Conservation (phyloP, 35 echinoderm and acorn worm genomes). For the Ophioderma brevispina region DNA sequence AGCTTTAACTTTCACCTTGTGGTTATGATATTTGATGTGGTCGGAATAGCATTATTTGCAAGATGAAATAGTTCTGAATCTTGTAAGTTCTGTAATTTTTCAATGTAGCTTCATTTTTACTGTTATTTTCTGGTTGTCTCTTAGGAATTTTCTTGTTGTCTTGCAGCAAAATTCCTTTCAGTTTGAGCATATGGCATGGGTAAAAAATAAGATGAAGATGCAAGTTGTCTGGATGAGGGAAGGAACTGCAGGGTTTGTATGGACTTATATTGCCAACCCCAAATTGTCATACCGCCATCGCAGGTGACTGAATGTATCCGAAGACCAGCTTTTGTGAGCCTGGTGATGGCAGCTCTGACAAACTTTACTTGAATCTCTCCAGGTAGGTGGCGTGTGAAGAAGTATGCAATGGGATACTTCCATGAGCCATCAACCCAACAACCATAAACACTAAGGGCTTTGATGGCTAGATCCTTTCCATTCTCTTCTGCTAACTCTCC, state of each 20-base stretch:
- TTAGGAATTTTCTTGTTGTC: background rate
- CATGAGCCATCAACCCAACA: too few species aligned
- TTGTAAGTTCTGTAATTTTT: background rate
- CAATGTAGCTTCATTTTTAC: background rate
- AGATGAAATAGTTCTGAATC: conserved; percentile 53
- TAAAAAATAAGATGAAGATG: conserved; percentile 6
- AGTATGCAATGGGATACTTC: too few species aligned
- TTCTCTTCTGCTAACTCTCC: too few species aligned
- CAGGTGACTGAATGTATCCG: background rate
- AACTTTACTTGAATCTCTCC: too few species aligned
- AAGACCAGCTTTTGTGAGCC: too few species aligned
- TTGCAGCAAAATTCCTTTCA: conserved; percentile 4
- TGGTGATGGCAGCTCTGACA: too few species aligned
- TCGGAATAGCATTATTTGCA: conserved; percentile 66
- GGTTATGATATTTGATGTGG: conserved; percentile 45
- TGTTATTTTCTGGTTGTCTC: background rate
- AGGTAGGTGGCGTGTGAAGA: too few species aligned
- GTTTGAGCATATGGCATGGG: conserved; percentile 38
- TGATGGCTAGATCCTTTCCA: too few species aligned
- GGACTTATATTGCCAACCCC: background rate
- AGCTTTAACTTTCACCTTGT: conserved; percentile 84
- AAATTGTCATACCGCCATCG: background rate
- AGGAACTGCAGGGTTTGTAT: background rate
- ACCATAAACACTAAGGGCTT: too few species aligned
- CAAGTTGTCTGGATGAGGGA: background rate